phyloP scores from a whole-genome alignment of 2,113 vertebrate species.

The Crotalus helleri region DNA sequence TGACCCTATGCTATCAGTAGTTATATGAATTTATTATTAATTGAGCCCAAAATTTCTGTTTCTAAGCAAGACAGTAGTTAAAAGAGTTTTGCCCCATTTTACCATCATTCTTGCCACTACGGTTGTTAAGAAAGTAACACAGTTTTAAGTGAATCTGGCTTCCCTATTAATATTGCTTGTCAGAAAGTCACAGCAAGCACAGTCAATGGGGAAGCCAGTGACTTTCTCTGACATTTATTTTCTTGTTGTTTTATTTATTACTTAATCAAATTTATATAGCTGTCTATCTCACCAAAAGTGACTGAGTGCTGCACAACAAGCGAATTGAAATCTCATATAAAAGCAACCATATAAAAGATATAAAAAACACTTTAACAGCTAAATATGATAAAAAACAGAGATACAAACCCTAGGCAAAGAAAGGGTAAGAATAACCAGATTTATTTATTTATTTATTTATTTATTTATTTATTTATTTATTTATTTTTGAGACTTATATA shows the following conservation, averaged over 20 bases:
- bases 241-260: not conserved
- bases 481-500: too few species aligned
- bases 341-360: not conserved
- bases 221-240: not conserved
- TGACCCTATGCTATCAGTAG: not conserved
- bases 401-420: not conserved
- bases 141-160: not conserved
- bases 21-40: not conserved
- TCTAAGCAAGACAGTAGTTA: not conserved
- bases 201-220: not conserved
- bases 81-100: not conserved
- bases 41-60: not conserved
- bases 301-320: not conserved
- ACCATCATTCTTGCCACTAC: not conserved
- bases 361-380: not conserved
- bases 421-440: too few species aligned
- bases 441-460: too few species aligned
- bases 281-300: not conserved
- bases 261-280: not conserved
- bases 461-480: too few species aligned
- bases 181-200: not conserved
- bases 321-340: not conserved
- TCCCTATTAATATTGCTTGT: not conserved
- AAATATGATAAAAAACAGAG: not conserved
- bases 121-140: not conserved